Percentiles rank a stretch among this genome's conserved stretches.
Evolutionary conservation across 2,113 vertebrate species (phyloP).

Genomic region (Cnemophilus loriae): DNA sequence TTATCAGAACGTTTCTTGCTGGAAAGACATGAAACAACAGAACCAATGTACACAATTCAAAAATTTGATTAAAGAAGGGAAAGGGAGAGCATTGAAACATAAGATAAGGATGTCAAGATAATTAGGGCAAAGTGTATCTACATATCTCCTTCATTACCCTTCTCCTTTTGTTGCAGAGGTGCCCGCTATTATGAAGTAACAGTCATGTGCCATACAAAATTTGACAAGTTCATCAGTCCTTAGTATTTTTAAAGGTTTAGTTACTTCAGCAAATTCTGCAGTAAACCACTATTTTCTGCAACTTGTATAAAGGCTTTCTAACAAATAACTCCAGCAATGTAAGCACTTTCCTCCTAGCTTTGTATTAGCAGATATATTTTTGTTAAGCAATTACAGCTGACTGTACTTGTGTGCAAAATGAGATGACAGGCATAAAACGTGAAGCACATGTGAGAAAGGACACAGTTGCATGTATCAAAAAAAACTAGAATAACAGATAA

Average conservation of each 20-base stretch:
- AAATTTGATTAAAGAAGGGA: neutral
- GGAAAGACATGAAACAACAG: slow-evolving; percentile 20
- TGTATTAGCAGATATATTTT: neutral
- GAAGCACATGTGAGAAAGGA: neutral
- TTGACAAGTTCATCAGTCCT: neutral
- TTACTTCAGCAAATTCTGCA: neutral
- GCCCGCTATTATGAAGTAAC: neutral
- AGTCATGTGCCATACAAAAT: neutral
- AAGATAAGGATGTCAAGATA: neutral
- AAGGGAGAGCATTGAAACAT: neutral
- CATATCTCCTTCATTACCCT: neutral
- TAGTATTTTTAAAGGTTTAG: neutral
- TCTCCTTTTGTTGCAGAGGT: neutral
- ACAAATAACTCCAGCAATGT: neutral
- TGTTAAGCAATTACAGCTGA: slow-evolving; percentile 16
- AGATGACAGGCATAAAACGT: slow-evolving; percentile 16
- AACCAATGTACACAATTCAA: neutral
- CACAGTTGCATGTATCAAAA: neutral
- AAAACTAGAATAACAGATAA: neutral
- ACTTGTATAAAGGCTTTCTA: neutral
- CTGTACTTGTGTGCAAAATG: neutral
- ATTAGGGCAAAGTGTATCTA: neutral
- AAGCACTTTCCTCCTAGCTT: neutral
- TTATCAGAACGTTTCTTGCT: slow-evolving; percentile 4
- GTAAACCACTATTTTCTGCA: neutral